Evolutionary conservation across 2,113 vertebrate genomes (phyloP).

Genomic region (Muntiacus muntjak): DNA sequence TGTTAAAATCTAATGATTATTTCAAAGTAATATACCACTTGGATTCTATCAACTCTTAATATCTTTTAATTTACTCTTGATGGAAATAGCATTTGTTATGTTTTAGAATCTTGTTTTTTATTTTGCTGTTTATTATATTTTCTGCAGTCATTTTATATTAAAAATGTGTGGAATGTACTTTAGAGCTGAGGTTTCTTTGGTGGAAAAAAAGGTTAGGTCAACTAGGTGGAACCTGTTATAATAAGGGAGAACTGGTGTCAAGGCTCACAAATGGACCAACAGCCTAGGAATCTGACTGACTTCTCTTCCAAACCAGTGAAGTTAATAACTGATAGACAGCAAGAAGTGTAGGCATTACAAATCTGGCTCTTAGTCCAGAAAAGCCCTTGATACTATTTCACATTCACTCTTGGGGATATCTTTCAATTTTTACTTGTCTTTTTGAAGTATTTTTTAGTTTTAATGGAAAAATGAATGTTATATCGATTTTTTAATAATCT

Average conservation of each 20-base stretch:
- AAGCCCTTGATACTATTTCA: not conserved
- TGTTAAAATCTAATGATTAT: not conserved
- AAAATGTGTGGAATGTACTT: not conserved
- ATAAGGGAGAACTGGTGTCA: not conserved
- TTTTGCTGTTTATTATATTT: not conserved
- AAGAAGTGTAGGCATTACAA: not conserved
- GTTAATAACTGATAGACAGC: not conserved
- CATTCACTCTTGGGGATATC: not conserved
- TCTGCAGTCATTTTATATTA: not conserved
- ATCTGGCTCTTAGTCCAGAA: not conserved
- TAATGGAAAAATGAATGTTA: not conserved
- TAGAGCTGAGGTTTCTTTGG: not conserved
- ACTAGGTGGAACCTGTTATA: not conserved
- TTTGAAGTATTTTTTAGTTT: not conserved
- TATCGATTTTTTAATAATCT: not conserved
- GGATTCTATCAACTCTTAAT: not conserved
- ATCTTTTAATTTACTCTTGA: not conserved
- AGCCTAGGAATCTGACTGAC: not conserved
- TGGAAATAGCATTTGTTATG: not conserved
- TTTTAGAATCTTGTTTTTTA: not conserved
- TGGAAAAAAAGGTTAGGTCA: not conserved
- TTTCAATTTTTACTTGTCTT: not conserved
- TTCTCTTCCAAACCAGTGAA: not conserved
- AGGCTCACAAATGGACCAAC: not conserved
- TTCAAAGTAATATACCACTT: not conserved